These are phyloP conservation scores for Paratrypauchen microcephalus DNA, from an alignment of 2,797 vertebrate species.

Conservation along the genomic window DNA sequence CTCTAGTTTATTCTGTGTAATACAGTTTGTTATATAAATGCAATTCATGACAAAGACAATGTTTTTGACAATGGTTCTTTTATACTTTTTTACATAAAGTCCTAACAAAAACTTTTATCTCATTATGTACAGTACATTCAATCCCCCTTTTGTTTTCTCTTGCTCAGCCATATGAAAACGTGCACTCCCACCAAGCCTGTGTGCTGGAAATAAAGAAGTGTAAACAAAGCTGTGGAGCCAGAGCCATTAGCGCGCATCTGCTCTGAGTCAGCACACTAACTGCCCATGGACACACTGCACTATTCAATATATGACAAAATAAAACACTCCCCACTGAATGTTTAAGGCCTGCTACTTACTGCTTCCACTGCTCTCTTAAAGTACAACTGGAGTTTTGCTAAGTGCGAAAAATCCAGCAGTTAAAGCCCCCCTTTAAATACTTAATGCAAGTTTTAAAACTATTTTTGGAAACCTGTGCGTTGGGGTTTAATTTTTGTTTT, in stretches of 20 bases:
- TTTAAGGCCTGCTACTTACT: not conserved
- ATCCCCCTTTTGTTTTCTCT: not conserved
- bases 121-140: not conserved
- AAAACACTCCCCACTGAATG: constrained; percentile 6
- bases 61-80: not conserved
- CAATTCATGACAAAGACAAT: too few relatives aligned
- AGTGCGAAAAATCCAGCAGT: not conserved
- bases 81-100: not conserved
- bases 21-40: too few relatives aligned
- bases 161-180: not conserved
- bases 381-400: not conserved
- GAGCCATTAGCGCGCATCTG: not conserved
- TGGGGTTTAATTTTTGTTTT: too few relatives aligned
- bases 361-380: not conserved
- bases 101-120: not conserved
- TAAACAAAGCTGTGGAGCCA: constrained; percentile 3
- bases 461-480: not conserved
- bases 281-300: constrained; percentile 30
- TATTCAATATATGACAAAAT: constrained; percentile 2
- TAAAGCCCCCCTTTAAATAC: not conserved
- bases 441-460: not conserved
- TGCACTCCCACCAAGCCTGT: not conserved
- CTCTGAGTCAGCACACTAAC: constrained; percentile 19
- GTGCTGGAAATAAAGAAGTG: not conserved
- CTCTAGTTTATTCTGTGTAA: too few relatives aligned